Conservation (phyloP, 2,888 invertebrate species). For the Drosophila infuscata region DNA sequence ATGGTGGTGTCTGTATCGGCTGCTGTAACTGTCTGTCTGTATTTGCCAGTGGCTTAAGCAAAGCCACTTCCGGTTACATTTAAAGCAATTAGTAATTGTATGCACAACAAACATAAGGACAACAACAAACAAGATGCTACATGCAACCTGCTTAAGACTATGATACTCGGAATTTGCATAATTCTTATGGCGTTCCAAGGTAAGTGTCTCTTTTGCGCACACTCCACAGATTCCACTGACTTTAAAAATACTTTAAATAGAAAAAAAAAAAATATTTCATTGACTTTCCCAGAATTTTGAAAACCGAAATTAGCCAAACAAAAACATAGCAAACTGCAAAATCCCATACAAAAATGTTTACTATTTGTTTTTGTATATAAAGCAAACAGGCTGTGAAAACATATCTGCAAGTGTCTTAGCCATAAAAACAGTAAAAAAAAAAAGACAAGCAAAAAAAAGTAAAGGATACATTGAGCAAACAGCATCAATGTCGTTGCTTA, state of each 20-base stretch:
- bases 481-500: constrained; percentile 68
- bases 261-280: not conserved
- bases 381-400: not conserved
- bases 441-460: not conserved
- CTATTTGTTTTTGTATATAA: constrained; percentile 7
- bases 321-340: constrained; percentile 18
- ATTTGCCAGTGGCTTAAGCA: constrained; percentile 62
- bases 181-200: not conserved
- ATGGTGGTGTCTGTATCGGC: not conserved
- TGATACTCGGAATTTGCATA: constrained; percentile 5
- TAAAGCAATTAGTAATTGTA: constrained; percentile 73
- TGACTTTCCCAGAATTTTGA: constrained; percentile 1
- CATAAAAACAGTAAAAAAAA: constrained; percentile 8
- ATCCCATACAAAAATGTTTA: constrained; percentile 3
- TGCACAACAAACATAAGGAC: constrained; percentile 32
- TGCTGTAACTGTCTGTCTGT: constrained; percentile 19
- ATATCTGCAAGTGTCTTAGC: constrained; percentile 8
- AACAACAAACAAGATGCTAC: not conserved
- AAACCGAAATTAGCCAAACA: constrained; percentile 19
- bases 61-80: constrained; percentile 75
- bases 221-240: not conserved
- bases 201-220: not conserved
- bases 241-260: not conserved
- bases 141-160: constrained; percentile 29
- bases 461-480: constrained; percentile 33